phyloP scores from a whole-genome alignment of 2,888 invertebrate species.

The Griposia aprilina region DNA sequence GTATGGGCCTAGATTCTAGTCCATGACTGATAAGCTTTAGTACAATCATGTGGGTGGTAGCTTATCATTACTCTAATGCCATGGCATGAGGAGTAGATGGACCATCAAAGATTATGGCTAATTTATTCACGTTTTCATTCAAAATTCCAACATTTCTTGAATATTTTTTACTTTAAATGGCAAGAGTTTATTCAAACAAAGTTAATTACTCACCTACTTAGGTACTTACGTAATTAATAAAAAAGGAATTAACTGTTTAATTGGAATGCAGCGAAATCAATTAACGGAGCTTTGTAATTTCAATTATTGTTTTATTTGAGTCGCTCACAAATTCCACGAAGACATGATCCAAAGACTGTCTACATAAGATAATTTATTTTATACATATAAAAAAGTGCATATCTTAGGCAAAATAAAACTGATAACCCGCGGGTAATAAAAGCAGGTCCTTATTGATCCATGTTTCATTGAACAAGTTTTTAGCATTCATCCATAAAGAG shows the following conservation, averaged over 20 bases:
- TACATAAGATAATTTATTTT: slow-evolving; percentile 1
- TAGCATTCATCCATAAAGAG: neutral
- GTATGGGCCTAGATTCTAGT: slow-evolving; percentile 25
- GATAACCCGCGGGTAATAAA: slow-evolving; percentile 3
- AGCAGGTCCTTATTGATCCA: neutral
- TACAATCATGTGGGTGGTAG: neutral
- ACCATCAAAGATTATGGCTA: neutral
- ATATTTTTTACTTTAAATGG: neutral
- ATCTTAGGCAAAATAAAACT: neutral
- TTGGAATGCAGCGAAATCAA: slow-evolving; percentile 8
- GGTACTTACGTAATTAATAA: slow-evolving; percentile 1
- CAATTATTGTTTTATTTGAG: slow-evolving; percentile 12
- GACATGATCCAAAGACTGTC: neutral
- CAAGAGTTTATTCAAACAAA: neutral
- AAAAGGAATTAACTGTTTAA: neutral
- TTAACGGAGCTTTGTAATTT: neutral
- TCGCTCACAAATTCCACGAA: slow-evolving; percentile 13
- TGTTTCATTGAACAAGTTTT: slow-evolving; percentile 28
- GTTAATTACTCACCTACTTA: neutral
- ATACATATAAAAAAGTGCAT: slow-evolving; percentile 4
- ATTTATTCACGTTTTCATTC: neutral
- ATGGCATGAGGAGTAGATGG: neutral
- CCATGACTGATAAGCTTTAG: slow-evolving; percentile 23
- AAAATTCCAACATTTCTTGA: neutral
- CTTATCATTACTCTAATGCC: neutral